Conservation (phyloP, 2,797 vertebrate species). For the Acanthopagrus latus region DNA sequence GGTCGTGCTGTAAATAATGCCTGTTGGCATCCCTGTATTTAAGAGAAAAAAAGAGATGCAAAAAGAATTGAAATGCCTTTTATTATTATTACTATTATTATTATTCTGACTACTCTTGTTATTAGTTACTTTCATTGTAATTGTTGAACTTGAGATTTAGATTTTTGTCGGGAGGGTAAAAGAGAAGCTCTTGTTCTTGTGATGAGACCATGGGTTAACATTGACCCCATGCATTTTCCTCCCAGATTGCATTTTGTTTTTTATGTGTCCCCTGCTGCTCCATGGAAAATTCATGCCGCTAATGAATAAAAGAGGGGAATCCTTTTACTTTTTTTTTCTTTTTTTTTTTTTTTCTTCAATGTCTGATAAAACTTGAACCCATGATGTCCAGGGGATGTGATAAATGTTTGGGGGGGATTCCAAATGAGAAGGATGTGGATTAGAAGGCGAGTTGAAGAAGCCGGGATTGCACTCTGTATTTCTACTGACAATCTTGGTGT, state of each 20-base stretch:
- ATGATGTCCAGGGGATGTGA: slow-evolving; percentile 13
- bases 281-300: slow-evolving; percentile 63
- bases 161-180: slow-evolving; percentile 60
- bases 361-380: slow-evolving; percentile 79
- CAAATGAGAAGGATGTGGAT: slow-evolving; percentile 11
- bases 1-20: slow-evolving; percentile 79
- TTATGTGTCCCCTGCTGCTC: slow-evolving; percentile 71
- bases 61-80: slow-evolving; percentile 83
- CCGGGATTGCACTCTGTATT: slow-evolving; percentile 54
- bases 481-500: slow-evolving; percentile 73
- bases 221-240: slow-evolving; percentile 62
- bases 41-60: slow-evolving; percentile 66
- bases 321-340: slow-evolving; percentile 28
- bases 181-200: slow-evolving; percentile 51
- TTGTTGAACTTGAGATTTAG: slow-evolving; percentile 65
- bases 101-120: slow-evolving; percentile 67
- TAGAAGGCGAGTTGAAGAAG: slow-evolving; percentile 32
- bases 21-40: slow-evolving; percentile 78
- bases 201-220: slow-evolving; percentile 64
- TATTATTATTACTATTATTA: slow-evolving; percentile 61
- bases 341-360: slow-evolving; percentile 30
- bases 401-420: slow-evolving; percentile 38
- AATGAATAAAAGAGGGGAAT: slow-evolving; percentile 78
- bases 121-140: slow-evolving; percentile 73
- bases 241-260: slow-evolving; percentile 58